Percentiles rank a stretch among this genome's conserved stretches.
Evolutionary conservation across 2,888 invertebrate genomes (phyloP).

Genomic region (Pristionchus exspectatus): DNA sequence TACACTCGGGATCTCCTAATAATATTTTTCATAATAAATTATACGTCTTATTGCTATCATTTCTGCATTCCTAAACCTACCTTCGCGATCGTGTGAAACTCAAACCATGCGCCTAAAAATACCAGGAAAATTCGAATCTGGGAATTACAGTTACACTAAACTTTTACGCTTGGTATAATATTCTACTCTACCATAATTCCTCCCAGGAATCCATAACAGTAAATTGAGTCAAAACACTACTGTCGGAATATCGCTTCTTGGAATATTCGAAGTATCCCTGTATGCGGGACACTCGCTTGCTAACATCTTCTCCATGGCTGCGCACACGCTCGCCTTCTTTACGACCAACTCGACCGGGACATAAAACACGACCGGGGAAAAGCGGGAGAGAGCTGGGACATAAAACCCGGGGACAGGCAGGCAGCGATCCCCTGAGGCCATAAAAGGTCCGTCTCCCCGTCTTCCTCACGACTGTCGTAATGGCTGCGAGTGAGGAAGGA

Average conservation of each 20-base stretch:
- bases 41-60: not conserved
- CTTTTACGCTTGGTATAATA: no score
- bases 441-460: not conserved
- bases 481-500: not conserved
- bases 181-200: not conserved
- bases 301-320: not conserved
- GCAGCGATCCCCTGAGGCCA: constrained; percentile 40
- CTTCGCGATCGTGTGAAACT: not conserved
- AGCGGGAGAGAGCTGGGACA: not conserved
- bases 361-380: not conserved
- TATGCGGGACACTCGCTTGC: not conserved
- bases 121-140: not conserved
- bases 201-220: not conserved
- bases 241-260: no score
- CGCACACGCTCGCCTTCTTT: not conserved
- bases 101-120: not conserved
- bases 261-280: not conserved
- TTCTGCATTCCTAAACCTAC: not conserved
- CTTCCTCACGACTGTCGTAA: constrained; percentile 8
- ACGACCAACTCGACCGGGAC: not conserved
- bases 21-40: no score
- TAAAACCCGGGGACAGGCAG: constrained; percentile 40
- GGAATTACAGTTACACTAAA: no score
- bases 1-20: no score
- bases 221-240: no score